These are phyloP conservation scores for Pholis gunnellus DNA, from an alignment of 2,113 vertebrate species.

Conservation along the genomic window DNA sequence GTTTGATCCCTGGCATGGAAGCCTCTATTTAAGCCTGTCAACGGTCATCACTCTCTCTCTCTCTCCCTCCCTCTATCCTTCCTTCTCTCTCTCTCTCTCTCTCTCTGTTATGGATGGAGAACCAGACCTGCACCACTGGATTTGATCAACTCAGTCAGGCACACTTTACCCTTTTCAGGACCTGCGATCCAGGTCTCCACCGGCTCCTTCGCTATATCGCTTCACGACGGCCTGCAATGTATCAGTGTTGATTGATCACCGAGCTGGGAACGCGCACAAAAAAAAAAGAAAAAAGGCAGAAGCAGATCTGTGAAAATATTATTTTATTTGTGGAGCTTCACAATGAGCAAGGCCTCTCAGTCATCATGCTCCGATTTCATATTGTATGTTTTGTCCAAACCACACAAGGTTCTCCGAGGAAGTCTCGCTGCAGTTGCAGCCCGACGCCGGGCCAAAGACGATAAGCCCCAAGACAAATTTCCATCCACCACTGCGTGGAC, in stretches of 20 bases:
- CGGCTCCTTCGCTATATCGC: constrained; percentile 31
- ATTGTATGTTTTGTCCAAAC: constrained; percentile 82
- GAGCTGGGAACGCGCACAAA: constrained; percentile 36
- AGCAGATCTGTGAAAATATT: constrained; percentile 86
- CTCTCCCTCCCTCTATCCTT: constrained; percentile 7
- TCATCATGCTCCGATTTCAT: constrained; percentile 83
- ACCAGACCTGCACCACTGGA: constrained; percentile 72
- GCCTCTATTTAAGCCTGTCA: constrained; percentile 86
- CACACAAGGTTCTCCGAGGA: constrained; percentile 81
- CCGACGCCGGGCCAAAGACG: constrained; percentile 75
- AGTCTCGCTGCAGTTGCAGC: constrained; percentile 71
- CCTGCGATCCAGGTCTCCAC: background rate
- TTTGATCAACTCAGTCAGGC: constrained; percentile 73
- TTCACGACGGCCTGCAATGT: constrained; percentile 31
- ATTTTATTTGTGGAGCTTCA: constrained; percentile 84
- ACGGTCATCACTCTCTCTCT: constrained; percentile 80
- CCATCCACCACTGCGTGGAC: constrained; percentile 59
- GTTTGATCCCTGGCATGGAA: constrained; percentile 85
- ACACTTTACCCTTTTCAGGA: constrained; percentile 62
- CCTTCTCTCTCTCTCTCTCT: constrained; percentile 21
- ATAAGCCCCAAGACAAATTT: constrained; percentile 76
- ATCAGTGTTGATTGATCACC: constrained; percentile 76
- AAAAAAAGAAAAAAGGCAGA: constrained; percentile 72
- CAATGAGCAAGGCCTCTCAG: constrained; percentile 78
- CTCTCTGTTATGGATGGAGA: constrained; percentile 62